Conservation (phyloP, 1,140 invertebrate species). For the Aphelinus certus region DNA sequence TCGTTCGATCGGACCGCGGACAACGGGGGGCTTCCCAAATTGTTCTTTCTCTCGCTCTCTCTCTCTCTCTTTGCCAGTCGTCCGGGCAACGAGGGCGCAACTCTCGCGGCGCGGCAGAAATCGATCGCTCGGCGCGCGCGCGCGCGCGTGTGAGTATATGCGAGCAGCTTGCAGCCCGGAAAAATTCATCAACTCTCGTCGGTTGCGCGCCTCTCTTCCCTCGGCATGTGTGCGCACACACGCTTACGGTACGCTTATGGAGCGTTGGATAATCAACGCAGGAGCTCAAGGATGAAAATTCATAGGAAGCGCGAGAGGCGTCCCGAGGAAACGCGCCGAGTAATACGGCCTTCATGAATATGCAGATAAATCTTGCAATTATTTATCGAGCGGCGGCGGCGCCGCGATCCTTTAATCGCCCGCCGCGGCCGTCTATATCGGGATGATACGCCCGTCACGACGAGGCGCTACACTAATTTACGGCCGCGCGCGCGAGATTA, state of each 20-base stretch:
- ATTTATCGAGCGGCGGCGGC: not conserved
- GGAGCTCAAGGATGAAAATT: too few species aligned
- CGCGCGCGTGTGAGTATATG: too few species aligned
- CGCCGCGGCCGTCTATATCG: conserved; percentile 37
- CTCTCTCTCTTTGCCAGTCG: conserved; percentile 1
- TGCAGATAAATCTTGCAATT: conserved; percentile 13
- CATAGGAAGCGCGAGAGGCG: too few species aligned
- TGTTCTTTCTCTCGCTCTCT: conserved; percentile 37
- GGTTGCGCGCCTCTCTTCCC: too few species aligned
- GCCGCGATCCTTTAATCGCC: conserved; percentile 17
- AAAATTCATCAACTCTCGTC: too few species aligned
- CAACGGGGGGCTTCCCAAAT: conserved; percentile 43
- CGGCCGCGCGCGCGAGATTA: conserved; percentile 4
- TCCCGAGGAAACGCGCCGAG: conserved; percentile 6
- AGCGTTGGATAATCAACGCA: too few species aligned
- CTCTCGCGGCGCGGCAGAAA: conserved; percentile 19
- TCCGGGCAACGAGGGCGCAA: conserved; percentile 39
- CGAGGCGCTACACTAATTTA: too few species aligned
- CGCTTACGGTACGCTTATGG: too few species aligned
- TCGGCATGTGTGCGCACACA: too few species aligned
- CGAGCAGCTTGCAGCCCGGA: too few species aligned
- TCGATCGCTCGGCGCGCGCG: conserved; percentile 13
- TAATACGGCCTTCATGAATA: conserved; percentile 34
- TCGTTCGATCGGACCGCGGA: conserved; percentile 40
- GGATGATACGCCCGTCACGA: conserved; percentile 4